Evolutionary conservation across 2,113 vertebrate species (phyloP).

Genomic region (Oreochromis niloticus): DNA sequence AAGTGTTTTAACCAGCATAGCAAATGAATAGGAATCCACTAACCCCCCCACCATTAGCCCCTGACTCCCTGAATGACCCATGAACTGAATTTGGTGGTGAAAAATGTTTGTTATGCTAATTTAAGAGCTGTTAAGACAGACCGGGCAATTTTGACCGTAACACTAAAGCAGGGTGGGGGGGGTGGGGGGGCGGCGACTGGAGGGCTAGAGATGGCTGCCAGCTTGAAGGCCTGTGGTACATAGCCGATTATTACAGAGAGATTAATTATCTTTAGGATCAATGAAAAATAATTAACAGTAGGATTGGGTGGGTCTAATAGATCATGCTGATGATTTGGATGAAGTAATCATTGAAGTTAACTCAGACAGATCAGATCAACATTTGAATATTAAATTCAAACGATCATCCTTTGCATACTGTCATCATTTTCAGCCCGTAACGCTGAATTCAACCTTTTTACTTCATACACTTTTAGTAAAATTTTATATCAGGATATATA

Average conservation of each 20-base stretch:
- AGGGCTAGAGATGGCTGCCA: not conserved
- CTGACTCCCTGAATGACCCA: not conserved
- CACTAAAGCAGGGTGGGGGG: not conserved
- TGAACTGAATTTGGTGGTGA: not conserved
- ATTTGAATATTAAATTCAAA: too few species aligned
- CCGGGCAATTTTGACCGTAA: rapidly evolving
- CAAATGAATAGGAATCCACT: not conserved
- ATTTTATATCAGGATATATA: not conserved
- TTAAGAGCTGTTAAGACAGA: not conserved
- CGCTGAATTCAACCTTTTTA: not conserved
- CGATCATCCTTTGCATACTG: not conserved
- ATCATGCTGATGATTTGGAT: not conserved
- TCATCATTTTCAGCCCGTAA: not conserved
- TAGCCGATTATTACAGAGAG: rapidly evolving
- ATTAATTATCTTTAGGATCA: not conserved
- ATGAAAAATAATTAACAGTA: not conserved
- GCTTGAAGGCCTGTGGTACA: not conserved
- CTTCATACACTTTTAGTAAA: not conserved
- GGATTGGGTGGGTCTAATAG: not conserved
- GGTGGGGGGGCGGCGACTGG: not conserved
- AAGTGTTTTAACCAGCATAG: not conserved
- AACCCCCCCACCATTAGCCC: not conserved
- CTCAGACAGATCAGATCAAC: not conserved
- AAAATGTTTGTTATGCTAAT: not conserved
- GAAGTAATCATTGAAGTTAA: not conserved